A percentile compares a stretch with the other conserved stretches of the same genome.
Evolutionary conservation across 1,140 invertebrate genomes (phyloP).

Genomic region (Drosophila sulfurigaster): DNA sequence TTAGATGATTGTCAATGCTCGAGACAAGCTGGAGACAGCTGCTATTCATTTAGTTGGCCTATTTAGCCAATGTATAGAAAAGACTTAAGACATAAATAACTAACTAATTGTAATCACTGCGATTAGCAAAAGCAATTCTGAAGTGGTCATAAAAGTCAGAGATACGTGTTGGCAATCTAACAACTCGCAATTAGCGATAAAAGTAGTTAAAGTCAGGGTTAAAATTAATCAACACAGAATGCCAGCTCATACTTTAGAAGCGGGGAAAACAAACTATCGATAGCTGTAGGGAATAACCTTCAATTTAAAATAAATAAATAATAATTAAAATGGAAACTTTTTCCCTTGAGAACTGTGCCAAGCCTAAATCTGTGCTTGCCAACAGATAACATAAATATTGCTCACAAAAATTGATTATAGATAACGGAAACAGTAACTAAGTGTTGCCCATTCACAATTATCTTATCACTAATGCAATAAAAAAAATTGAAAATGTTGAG

Average conservation of each 20-base stretch:
- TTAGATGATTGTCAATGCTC: constrained; percentile 45
- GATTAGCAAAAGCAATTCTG: constrained; percentile 19
- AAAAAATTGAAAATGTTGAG: constrained; percentile 6
- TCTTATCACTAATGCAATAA: constrained; percentile 41
- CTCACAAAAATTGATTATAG: neutral
- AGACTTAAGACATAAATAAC: constrained; percentile 18
- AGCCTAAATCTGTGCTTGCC: neutral
- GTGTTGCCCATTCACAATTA: constrained; percentile 33
- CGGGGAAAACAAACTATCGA: constrained; percentile 1
- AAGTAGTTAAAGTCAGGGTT: constrained; percentile 12
- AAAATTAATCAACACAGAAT: constrained; percentile 1
- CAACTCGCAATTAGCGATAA: constrained; percentile 13
- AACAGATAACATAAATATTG: constrained; percentile 17
- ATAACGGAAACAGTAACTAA: constrained; percentile 26
- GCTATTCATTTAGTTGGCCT: constrained; percentile 10
- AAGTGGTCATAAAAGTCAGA: constrained; percentile 18
- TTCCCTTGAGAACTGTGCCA: neutral
- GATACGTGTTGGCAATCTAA: constrained; percentile 15
- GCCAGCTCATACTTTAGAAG: neutral
- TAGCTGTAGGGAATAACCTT: constrained; percentile 9
- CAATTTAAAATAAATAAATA: neutral
- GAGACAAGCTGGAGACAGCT: constrained; percentile 41
- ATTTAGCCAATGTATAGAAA: constrained; percentile 15
- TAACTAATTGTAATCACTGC: constrained; percentile 27
- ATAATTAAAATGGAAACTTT: constrained; percentile 1